Base-by-base conservation (phyloP, 2,797 vertebrate genomes). In the Alauda arvensis region DNA sequence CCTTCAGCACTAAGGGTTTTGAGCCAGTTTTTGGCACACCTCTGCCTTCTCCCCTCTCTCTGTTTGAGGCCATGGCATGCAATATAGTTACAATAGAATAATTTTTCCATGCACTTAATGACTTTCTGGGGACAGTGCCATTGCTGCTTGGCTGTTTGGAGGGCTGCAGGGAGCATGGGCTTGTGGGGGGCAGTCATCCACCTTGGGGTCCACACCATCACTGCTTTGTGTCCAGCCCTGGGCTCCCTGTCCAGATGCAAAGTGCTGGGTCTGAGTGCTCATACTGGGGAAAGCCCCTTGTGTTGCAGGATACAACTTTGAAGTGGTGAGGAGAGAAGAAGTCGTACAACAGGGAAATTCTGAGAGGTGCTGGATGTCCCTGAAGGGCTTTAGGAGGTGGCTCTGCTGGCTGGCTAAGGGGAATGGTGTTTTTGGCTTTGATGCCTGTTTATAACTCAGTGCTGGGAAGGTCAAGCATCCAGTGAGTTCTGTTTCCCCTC, bases 151-250 rank as follows among this genome's bases (percentile, higher is more conserved):
- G 43, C 61, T 56, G 48, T 34, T 61, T 3, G 18, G 24, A 52
- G 33, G 23, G 62, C 67, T 68, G 42, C 39, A 28, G 53, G 37
- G 10, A 39, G 12, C 0, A 0, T 18, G 18, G 23, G 29, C 0
- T 2, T 29, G 28, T 10, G 14, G 9, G 14, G 34, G 8, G 6
- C 1, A 3, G 10, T 18, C 17, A 10, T 12, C 49, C 28, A 21
- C 34, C 18, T 8, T 12, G 5, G n/a, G 26, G 43, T 10, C 28
- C 42, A 10, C 20, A 42, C 34, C 25, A 26, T 56, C 6, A 3
- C 51, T 8, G 18, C 26, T 49, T 49, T 18, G 21, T 56, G 51
- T 28, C 70, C 57, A 75, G 43, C 55, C n/a, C 37, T 49, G 48
- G 43, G 55, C 55, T 75, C 37, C 20, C 37, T 57, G 48, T 60